Conservation (phyloP, 2,797 vertebrate genomes). For the Anisognathus igniventris region DNA sequence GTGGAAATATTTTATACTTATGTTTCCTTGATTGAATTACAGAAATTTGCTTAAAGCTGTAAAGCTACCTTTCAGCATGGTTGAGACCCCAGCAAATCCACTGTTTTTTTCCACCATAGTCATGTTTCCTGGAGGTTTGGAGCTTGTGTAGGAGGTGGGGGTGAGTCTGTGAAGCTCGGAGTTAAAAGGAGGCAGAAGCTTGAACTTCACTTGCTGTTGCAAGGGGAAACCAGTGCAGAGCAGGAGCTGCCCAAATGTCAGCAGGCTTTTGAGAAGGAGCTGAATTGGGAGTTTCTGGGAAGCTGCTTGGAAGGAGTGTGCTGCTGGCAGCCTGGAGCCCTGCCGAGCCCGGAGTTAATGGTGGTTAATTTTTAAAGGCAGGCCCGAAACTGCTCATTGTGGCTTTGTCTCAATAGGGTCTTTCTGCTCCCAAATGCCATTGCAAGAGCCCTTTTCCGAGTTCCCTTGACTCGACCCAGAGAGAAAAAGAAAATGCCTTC, state of each 20-base stretch:
- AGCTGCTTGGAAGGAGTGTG: conserved; percentile 40
- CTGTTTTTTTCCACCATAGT: background rate
- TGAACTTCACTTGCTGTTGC: conserved; percentile 5
- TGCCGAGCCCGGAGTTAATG: conserved; percentile 42
- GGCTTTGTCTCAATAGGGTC: conserved; percentile 41
- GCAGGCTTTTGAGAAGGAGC: conserved; percentile 29
- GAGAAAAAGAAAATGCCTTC: background rate
- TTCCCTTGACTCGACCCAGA: conserved; percentile 7
- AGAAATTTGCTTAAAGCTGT: background rate
- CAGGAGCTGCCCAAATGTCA: conserved; percentile 1
- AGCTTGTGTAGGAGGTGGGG: background rate
- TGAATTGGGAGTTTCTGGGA: conserved; percentile 45
- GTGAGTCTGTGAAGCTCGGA: background rate
- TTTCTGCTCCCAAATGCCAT: conserved; percentile 37
- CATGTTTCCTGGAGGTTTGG: background rate
- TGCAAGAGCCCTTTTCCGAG: conserved; percentile 15
- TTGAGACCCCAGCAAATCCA: background rate
- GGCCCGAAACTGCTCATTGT: conserved; percentile 27
- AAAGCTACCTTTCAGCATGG: background rate
- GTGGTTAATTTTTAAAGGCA: conserved; percentile 66
- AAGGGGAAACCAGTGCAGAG: background rate
- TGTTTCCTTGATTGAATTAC: background rate
- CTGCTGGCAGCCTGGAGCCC: conserved; percentile 35
- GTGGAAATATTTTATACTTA: background rate
- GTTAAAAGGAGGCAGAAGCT: background rate